Evolutionary conservation across 2,797 vertebrate genomes (phyloP), one percentile per base, ranked within the genome.

Genomic region (Periparus ater): DNA sequence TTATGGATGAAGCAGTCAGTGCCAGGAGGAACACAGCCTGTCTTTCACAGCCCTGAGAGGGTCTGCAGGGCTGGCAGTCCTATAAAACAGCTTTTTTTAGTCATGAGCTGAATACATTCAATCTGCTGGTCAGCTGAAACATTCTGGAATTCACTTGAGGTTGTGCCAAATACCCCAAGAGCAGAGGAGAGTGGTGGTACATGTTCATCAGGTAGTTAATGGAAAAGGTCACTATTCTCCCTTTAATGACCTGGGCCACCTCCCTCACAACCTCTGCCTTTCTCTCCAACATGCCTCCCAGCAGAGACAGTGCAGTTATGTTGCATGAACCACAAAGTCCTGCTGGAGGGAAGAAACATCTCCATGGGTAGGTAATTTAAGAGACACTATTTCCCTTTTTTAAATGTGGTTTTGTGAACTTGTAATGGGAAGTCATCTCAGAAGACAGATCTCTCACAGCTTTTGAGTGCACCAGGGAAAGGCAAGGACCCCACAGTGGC

Each of bases 401-500:
- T 2, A 18, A 27, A 17, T 50, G 62, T 34, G 11, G 21, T 42
- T 86, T 78, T 1, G 2, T 86, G 62, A 89, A n/a, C 22, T 65
- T 81, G 2, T 8, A 71, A 60, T 22, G 23, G 27, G 20, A 72
- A 72, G 14, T 70, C 27, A 36, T 9, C n/a, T 72, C 16, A 58
- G 42, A 38, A 78, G 58, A 55, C 12, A 45, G 72, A 76, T 29
- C 48, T 57, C 42, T 53, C 21, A 18, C 38, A 58, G 53, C 60
- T 89, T 67, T 65, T 50, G 48, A 45, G 26, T 22, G 15, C 10
- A 51, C 11, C 18, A 53, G 19, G 50, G 19, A 71, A 74, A 36
- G 0, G 2, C 0, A 0, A 79, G 21, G 44, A 45, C 20, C 20
- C 15, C 4, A 5, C 14, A 0, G 0, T 0, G 5, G 36, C 32